Evolutionary conservation across 2,797 vertebrate species (phyloP).

Genomic region (Phataginus tricuspis): DNA sequence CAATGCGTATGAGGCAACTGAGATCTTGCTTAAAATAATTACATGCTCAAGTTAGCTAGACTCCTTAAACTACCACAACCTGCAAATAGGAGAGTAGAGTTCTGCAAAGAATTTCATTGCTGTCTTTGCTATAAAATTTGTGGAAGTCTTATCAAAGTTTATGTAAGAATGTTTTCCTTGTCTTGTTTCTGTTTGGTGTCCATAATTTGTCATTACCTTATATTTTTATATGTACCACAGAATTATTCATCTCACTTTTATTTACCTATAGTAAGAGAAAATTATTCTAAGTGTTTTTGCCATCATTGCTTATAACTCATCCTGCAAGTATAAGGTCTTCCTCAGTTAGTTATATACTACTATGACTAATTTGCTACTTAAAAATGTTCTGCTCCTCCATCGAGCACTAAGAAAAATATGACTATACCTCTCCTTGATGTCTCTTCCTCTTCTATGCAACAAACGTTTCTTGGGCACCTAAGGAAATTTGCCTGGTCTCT

Average conservation of each 20-base stretch:
- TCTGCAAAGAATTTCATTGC: not conserved
- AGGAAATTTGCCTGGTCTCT: not conserved
- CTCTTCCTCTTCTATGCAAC: not conserved
- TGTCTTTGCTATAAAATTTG: not conserved
- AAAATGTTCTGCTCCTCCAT: not conserved
- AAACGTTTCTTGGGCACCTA: not conserved
- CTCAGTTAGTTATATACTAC: not conserved
- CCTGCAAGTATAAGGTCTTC: not conserved
- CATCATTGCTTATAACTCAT: not conserved
- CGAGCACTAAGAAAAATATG: not conserved
- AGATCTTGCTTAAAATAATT: not conserved
- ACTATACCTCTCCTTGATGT: not conserved
- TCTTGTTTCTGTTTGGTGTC: not conserved
- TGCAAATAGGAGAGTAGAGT: not conserved
- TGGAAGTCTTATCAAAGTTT: not conserved
- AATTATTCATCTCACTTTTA: slow-evolving; percentile 13
- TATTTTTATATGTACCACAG: not conserved
- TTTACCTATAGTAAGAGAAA: not conserved
- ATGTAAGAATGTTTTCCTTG: not conserved
- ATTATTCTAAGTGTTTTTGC: not conserved
- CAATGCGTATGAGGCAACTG: not conserved
- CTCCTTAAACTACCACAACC: not conserved
- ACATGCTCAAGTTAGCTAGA: not conserved
- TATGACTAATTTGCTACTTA: not conserved
- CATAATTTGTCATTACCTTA: not conserved